These are phyloP conservation scores for Luidia sarsii DNA, from an alignment of 53 echinoderm and acorn worm species.

Conservation along the genomic window DNA sequence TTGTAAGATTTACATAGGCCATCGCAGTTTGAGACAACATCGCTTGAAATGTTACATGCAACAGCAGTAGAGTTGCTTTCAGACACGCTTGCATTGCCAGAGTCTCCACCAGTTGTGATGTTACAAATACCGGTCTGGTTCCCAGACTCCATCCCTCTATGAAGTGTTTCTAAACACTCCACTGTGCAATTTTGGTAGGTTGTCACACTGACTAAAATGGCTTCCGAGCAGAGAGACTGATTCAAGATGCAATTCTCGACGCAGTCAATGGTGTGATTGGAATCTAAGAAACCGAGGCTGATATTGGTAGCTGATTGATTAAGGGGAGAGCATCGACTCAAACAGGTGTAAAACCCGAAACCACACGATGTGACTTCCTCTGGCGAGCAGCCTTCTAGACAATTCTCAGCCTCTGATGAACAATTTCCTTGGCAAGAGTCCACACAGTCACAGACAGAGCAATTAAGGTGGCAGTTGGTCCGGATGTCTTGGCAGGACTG, in stretches of 20 bases:
- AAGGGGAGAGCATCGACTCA: neutral
- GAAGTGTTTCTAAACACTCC: neutral
- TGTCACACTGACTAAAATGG: neutral
- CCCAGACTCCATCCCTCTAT: neutral
- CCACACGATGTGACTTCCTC: conserved; percentile 13
- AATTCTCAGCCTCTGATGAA: neutral
- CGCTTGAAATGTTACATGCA: conserved; percentile 11
- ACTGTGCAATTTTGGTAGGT: conserved; percentile 7
- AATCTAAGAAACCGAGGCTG: too few species aligned
- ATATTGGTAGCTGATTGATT: neutral
- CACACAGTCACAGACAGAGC: conserved; percentile 39
- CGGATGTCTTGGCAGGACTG: conserved; percentile 25
- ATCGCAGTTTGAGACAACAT: neutral
- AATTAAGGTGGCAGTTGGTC: conserved; percentile 33
- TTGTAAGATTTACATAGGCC: conserved; percentile 7
- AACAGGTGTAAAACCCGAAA: neutral
- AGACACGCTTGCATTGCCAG: neutral
- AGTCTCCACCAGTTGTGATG: neutral
- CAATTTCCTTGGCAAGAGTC: conserved; percentile 46
- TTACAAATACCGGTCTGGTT: conserved; percentile 13
- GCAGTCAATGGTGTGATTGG: too few species aligned
- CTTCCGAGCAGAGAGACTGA: neutral
- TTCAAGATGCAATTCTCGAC: conserved; percentile 2
- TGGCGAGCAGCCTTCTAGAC: conserved; percentile 4
- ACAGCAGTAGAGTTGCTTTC: too few species aligned